Evolutionary conservation across 2,113 vertebrate genomes (phyloP).

Genomic region (Grammomys dolichurus): DNA sequence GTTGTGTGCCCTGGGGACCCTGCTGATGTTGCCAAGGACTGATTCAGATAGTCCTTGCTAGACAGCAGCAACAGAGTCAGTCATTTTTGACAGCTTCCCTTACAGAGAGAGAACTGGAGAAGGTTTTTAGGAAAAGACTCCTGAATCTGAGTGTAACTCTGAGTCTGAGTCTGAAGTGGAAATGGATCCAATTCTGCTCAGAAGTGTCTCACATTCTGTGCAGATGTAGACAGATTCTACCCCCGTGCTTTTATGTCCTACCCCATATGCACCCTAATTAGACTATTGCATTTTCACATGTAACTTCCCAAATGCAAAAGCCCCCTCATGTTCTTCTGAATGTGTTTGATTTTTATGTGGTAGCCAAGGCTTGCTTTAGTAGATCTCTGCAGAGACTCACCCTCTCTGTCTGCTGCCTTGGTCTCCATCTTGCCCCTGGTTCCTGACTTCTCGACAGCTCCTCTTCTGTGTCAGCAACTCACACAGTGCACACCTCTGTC

Average conservation of each 20-base stretch:
- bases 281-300: background rate
- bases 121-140: background rate
- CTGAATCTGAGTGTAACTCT: too few relatives aligned
- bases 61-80: background rate
- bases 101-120: background rate
- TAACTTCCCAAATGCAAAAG: conserved; percentile 16
- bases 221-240: background rate
- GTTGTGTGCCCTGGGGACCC: background rate
- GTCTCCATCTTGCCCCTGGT: background rate
- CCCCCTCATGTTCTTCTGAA: background rate
- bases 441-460: background rate
- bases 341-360: background rate
- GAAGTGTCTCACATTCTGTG: background rate
- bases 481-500: background rate
- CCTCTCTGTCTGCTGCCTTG: background rate
- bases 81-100: background rate
- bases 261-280: background rate
- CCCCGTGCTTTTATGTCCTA: background rate
- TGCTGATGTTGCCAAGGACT: background rate
- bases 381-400: background rate
- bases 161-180: background rate
- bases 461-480: background rate
- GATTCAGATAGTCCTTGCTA: background rate
- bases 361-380: background rate
- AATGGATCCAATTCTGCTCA: background rate